These are phyloP conservation scores for Gracilinanus agilis DNA, from an alignment of 2,113 vertebrate genomes.

Conservation along the genomic window DNA sequence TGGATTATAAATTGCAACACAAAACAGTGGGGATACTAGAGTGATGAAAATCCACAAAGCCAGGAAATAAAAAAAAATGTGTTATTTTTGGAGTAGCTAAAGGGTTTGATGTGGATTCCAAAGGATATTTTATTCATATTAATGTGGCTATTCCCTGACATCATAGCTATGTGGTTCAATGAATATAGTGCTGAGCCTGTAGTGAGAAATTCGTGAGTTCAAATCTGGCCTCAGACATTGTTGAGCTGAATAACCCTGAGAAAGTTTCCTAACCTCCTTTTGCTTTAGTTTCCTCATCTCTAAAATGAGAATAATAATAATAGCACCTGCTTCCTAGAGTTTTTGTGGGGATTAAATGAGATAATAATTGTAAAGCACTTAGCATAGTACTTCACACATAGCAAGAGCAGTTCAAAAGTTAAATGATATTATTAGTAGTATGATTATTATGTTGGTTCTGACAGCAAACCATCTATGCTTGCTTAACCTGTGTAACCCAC, in stretches of 20 bases:
- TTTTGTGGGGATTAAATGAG: too few relatives aligned
- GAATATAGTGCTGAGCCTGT: too few relatives aligned
- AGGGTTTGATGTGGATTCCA: neutral
- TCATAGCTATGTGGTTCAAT: neutral
- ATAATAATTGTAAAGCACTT: too few relatives aligned
- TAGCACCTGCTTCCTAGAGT: too few relatives aligned
- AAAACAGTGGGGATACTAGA: slow-evolving; percentile 31
- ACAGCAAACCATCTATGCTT: neutral
- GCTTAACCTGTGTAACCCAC: neutral
- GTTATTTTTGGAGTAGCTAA: too few relatives aligned
- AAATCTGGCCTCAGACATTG: too few relatives aligned
- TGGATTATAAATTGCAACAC: slow-evolving; percentile 23
- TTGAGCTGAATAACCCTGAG: too few relatives aligned
- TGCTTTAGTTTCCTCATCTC: too few relatives aligned
- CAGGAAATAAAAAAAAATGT: neutral
- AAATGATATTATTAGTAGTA: neutral
- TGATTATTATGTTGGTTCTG: neutral
- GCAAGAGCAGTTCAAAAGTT: neutral
- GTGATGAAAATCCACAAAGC: slow-evolving; percentile 1
- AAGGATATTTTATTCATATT: neutral
- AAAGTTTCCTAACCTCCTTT: too few relatives aligned
- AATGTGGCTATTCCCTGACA: neutral
- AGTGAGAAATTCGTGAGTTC: too few relatives aligned
- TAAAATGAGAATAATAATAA: too few relatives aligned
- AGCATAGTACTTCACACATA: neutral